These are phyloP conservation scores for Acholoe squamosa DNA, from an alignment of 2,888 invertebrate species.

Conservation along the genomic window DNA sequence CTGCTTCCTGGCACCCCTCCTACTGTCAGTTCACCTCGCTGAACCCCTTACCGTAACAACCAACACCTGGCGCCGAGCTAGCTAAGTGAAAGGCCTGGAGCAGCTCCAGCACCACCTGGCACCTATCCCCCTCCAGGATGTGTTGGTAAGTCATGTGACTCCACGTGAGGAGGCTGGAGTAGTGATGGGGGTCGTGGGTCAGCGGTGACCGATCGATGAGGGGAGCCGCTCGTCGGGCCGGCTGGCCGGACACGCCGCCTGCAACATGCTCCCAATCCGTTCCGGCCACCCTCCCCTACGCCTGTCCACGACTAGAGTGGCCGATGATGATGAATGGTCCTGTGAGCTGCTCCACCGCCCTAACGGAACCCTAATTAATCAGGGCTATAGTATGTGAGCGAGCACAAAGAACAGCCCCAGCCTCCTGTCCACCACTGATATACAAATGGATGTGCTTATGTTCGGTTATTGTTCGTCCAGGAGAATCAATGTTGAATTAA, in stretches of 20 bases:
- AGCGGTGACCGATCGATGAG: slow-evolving; percentile 49
- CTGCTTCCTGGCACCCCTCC: too few relatives aligned
- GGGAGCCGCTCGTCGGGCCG: neutral
- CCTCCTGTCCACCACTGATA: too few relatives aligned
- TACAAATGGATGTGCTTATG: too few relatives aligned
- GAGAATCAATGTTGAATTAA: too few relatives aligned
- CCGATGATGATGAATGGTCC: slow-evolving; percentile 3
- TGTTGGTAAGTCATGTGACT: neutral
- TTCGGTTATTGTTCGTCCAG: too few relatives aligned
- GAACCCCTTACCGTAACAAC: too few relatives aligned
- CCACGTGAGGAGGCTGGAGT: neutral
- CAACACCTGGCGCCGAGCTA: too few relatives aligned
- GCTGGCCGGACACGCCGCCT: neutral
- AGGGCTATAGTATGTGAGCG: neutral
- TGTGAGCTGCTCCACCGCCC: neutral
- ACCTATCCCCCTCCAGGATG: too few relatives aligned
- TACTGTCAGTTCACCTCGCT: too few relatives aligned
- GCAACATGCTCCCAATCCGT: slow-evolving; percentile 25
- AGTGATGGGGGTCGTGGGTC: slow-evolving; percentile 26
- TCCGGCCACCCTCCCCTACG: neutral
- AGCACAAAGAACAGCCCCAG: too few relatives aligned
- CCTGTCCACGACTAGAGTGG: neutral
- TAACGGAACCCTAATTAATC: neutral
- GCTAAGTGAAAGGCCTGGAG: too few relatives aligned
- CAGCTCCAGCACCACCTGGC: too few relatives aligned